Conservation (phyloP, 2,113 vertebrate genomes). For the Isichthys henryi region DNA sequence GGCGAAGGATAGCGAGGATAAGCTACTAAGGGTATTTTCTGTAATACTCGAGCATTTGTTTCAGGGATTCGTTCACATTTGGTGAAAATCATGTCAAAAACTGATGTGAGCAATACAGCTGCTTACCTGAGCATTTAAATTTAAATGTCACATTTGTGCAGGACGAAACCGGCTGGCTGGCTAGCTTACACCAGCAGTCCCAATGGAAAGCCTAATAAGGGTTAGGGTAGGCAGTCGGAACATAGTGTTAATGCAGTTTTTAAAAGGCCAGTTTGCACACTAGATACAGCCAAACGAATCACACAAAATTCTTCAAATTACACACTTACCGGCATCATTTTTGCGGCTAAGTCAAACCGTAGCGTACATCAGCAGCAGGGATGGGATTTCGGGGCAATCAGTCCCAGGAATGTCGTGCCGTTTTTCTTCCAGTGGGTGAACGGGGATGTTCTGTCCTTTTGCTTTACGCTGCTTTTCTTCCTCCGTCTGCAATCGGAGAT, state of each 20-base stretch:
- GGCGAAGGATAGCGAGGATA: not conserved
- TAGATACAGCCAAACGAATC: not conserved
- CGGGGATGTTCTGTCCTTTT: not conserved
- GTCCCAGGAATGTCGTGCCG: not conserved
- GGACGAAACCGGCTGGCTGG: not conserved
- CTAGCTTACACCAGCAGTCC: not conserved
- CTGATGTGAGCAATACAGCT: not conserved
- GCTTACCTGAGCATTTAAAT: not conserved
- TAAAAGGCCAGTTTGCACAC: not conserved
- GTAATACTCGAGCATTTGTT: not conserved
- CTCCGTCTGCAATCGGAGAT: conserved; percentile 1
- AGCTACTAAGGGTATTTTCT: not conserved
- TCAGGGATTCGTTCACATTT: not conserved
- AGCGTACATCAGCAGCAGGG: not conserved
- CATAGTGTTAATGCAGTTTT: not conserved
- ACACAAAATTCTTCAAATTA: not conserved
- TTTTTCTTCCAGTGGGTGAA: not conserved
- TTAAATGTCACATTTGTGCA: not conserved
- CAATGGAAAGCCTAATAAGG: not conserved
- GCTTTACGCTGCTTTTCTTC: not conserved
- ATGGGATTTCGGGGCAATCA: not conserved
- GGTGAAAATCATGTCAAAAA: not conserved
- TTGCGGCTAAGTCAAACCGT: not conserved
- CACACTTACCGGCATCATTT: conserved; percentile 10
- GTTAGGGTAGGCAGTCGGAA: not conserved